Base-by-base conservation (phyloP, 2,797 vertebrate species). In the Cirrhinus mrigala region DNA sequence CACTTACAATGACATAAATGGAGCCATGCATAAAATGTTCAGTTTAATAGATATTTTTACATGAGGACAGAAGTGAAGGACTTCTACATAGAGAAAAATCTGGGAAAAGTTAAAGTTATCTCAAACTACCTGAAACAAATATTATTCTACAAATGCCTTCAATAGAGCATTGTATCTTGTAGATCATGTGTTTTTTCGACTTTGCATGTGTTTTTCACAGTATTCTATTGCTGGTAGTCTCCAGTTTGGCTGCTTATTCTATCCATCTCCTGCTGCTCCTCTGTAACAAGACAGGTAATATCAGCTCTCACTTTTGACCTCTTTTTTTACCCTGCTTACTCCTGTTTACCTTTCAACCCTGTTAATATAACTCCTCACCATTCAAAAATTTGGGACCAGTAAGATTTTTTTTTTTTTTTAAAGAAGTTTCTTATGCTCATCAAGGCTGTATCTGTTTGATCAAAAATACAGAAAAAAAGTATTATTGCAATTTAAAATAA, bases 241-340 rank as follows among this genome's bases (percentile, higher is more conserved):
- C 98, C 77, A 85, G 92, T 86, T 91, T 99, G 90, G 97, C 98
- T 80, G 90, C 94, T 10, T 99, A 96, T 84, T 99, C 98, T 24
- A 94, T 99, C 84, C 97, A 98, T 88, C 96, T 99, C 29, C 95
- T 99, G 74, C 96, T 99, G 84, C 96, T 92, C 83, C 94, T 99
- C 91, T 99, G 98, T 93, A 96, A 96, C 91, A 96, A 97, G 90
- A 98, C 97, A 90, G 97, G 98, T 99, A 94, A 96, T 94, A 70
- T 81, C 37, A 58, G 27, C 73, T 54, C n/a, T 73, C 56, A 73
- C 52, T 56, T 69, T 60, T 73, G 20, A 46, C 80, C 58, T 40
- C 11, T 46, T 86, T 33, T 83, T 81, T 58, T 87, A 50, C 58
- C n/a, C 48, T 66, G 48, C 71, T 9, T 12, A 46, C 22, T 50